A percentile compares a stretch with the other conserved stretches of the same genome.
Evolutionary conservation across 2,113 vertebrate species (phyloP).

Genomic region (Pantherophis guttatus): DNA sequence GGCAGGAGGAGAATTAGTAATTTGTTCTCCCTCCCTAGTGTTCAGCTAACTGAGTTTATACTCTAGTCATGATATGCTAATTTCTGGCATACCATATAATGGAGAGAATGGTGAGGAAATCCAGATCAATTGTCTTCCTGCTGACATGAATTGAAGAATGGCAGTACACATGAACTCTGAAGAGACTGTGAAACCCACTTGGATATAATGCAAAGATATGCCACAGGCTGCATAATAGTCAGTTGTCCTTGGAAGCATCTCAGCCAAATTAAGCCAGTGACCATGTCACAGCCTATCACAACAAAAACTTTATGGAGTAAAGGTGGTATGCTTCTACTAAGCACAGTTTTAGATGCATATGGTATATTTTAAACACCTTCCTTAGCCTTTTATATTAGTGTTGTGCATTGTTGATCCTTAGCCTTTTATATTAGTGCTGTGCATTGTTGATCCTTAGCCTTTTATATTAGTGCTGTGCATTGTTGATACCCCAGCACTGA

Average conservation of each 20-base stretch:
- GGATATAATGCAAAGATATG: slow-evolving; percentile 41
- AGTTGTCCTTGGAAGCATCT: slow-evolving; percentile 58
- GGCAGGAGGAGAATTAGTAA: not conserved
- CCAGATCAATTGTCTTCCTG: not conserved
- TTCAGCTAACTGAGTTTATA: slow-evolving; percentile 38
- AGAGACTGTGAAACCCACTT: not conserved
- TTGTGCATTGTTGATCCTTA: too few species aligned
- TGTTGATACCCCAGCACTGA: not conserved
- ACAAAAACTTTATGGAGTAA: slow-evolving; percentile 24
- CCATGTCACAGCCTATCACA: not conserved
- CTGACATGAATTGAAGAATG: slow-evolving; percentile 46
- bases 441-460: not conserved
- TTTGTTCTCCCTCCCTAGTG: not conserved
- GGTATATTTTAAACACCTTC: slow-evolving; percentile 4
- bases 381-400: not conserved
- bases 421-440: too few species aligned
- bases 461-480: not conserved
- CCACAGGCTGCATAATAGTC: slow-evolving; percentile 44
- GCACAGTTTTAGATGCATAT: not conserved
- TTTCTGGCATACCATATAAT: slow-evolving; percentile 30
- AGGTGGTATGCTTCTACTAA: not conserved
- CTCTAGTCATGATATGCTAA: slow-evolving; percentile 30
- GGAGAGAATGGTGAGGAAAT: not conserved
- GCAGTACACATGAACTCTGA: slow-evolving; percentile 7
- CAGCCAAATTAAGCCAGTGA: slow-evolving; percentile 51